Percentiles rank a stretch among this genome's conserved stretches.
These are phyloP conservation scores for Rhinolophus ferrumequinum DNA, from an alignment of 2,113 vertebrate genomes.

Conservation along the genomic window DNA sequence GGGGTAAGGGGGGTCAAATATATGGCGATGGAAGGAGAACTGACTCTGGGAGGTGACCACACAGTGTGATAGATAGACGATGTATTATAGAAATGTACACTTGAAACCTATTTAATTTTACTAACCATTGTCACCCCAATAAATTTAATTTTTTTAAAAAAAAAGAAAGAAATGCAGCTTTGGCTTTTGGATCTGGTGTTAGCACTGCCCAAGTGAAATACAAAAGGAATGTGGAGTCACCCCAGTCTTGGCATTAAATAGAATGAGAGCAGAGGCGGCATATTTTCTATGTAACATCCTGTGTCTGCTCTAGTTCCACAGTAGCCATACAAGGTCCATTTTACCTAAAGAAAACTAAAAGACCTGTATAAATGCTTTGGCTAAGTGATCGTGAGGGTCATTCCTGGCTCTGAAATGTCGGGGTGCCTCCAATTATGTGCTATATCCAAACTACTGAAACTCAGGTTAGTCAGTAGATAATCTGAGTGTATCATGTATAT, in stretches of 20 bases:
- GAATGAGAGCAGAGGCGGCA: not conserved
- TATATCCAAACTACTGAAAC: constrained; percentile 21
- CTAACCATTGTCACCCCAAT: too few species aligned
- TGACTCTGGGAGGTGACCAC: too few species aligned
- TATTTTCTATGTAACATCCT: not conserved
- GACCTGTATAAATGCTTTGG: not conserved
- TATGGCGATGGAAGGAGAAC: too few species aligned
- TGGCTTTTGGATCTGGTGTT: not conserved
- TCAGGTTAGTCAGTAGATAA: not conserved
- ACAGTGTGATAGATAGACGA: too few species aligned
- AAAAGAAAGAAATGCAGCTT: not conserved
- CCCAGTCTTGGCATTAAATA: not conserved
- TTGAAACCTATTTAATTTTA: too few species aligned
- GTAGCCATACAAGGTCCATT: not conserved
- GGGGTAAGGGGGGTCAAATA: too few species aligned
- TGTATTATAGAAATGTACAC: too few species aligned
- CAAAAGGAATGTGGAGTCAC: not conserved
- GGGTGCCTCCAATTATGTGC: not conserved
- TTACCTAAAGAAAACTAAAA: not conserved
- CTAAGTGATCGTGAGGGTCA: not conserved
- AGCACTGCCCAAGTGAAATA: not conserved
- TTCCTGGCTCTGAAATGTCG: not conserved
- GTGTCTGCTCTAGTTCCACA: not conserved
- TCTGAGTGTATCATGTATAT: not conserved
- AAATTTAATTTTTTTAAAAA: too few species aligned